These are phyloP conservation scores for Philereme transversata DNA, from an alignment of 2,888 invertebrate genomes.

Conservation along the genomic window DNA sequence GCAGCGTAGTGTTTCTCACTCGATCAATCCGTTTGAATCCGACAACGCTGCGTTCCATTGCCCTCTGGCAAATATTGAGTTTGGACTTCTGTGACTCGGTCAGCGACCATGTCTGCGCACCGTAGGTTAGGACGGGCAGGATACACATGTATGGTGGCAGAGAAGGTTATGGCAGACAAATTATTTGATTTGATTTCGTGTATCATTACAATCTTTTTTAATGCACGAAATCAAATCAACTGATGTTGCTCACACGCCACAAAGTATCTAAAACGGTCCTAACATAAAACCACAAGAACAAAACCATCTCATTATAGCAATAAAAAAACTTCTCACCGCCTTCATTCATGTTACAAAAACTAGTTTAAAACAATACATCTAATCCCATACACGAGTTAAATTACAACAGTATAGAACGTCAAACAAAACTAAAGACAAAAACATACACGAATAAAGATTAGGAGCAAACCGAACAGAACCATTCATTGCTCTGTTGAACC, in stretches of 20 bases:
- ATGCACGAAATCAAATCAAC: constrained; percentile 12
- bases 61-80: too few relatives aligned
- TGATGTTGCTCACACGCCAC: constrained; percentile 6
- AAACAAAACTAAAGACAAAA: constrained; percentile 33
- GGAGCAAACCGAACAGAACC: constrained; percentile 26
- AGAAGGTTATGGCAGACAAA: too few relatives aligned
- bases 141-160: too few relatives aligned
- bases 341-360: constrained; percentile 25
- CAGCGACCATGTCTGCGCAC: too few relatives aligned
- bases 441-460: constrained; percentile 39
- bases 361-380: constrained; percentile 34
- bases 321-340: constrained; percentile 28
- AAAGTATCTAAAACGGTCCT: constrained; percentile 9
- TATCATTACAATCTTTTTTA: too few relatives aligned
- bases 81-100: too few relatives aligned
- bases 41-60: too few relatives aligned
- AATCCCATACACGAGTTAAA: constrained; percentile 29
- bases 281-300: constrained; percentile 19
- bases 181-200: too few relatives aligned
- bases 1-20: too few relatives aligned
- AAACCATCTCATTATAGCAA: constrained; percentile 29
- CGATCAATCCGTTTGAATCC: too few relatives aligned
- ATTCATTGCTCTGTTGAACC: constrained; percentile 42
- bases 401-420: constrained; percentile 18
- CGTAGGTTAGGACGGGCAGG: too few relatives aligned